A percentile compares a stretch with the other conserved stretches of the same genome.
These are phyloP conservation scores for Drosophila antonietae DNA, from an alignment of 2,888 invertebrate species.

Conservation along the genomic window DNA sequence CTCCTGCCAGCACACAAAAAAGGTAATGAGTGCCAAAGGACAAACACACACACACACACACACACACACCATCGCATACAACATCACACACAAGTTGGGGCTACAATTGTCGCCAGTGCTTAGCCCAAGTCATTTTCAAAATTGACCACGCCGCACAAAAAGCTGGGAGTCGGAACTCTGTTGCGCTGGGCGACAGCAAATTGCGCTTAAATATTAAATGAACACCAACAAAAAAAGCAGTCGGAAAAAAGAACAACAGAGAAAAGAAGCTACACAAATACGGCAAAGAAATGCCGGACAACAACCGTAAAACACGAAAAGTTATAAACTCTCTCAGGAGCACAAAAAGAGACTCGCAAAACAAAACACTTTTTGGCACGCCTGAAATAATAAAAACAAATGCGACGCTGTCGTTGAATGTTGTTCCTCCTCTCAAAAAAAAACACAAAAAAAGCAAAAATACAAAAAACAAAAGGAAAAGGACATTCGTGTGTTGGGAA, in stretches of 20 bases:
- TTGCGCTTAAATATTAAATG: constrained; percentile 82
- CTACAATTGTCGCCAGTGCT: constrained; percentile 78
- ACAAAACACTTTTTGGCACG: constrained; percentile 77
- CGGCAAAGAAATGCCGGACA: constrained; percentile 63
- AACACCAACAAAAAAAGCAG: constrained; percentile 53
- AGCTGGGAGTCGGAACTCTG: constrained; percentile 38
- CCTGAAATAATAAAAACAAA: constrained; percentile 80
- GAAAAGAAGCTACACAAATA: constrained; percentile 29
- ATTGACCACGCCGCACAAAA: constrained; percentile 76
- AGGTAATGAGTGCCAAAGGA: constrained; percentile 81
- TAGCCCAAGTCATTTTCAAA: constrained; percentile 77
- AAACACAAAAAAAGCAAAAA: neutral
- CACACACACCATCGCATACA: constrained; percentile 44
- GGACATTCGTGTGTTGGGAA: constrained; percentile 69
- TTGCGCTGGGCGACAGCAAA: constrained; percentile 66
- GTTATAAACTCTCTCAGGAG: constrained; percentile 76
- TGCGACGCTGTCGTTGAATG: constrained; percentile 50
- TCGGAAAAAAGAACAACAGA: constrained; percentile 27
- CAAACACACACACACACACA: constrained; percentile 62
- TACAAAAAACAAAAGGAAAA: constrained; percentile 34
- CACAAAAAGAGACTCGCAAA: constrained; percentile 48
- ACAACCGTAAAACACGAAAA: constrained; percentile 78
- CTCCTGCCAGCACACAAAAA: constrained; percentile 38
- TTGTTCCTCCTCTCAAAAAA: neutral
- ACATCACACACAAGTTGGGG: constrained; percentile 46